Evolutionary conservation across 2,888 invertebrate species (phyloP).

Genomic region (Drosophila anomalata): DNA sequence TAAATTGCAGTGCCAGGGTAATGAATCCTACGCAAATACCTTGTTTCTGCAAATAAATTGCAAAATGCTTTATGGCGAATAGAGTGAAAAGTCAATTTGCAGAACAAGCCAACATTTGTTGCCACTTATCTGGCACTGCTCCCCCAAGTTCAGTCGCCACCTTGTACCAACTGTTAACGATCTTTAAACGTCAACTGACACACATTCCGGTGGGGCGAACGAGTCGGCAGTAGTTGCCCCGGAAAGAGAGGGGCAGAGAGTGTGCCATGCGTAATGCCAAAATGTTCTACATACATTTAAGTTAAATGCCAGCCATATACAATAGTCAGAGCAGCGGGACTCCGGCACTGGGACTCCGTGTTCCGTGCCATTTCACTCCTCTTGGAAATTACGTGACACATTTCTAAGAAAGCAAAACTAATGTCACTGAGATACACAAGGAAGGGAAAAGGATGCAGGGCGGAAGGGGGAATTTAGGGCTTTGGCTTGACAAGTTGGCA

Average conservation of each 20-base stretch:
- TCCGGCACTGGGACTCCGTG: constrained; percentile 14
- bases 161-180: constrained; percentile 64
- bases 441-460: background rate
- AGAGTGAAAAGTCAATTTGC: constrained; percentile 14
- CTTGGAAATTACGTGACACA: constrained; percentile 77
- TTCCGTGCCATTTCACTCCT: constrained; percentile 12
- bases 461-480: constrained; percentile 18
- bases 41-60: background rate
- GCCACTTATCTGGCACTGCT: constrained; percentile 23
- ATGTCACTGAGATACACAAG: constrained; percentile 50
- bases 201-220: constrained; percentile 45
- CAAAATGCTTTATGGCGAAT: background rate
- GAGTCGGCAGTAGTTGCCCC: constrained; percentile 1
- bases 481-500: constrained; percentile 46
- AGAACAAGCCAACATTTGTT: constrained; percentile 38
- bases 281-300: constrained; percentile 74
- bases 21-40: background rate
- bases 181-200: constrained; percentile 73
- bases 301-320: constrained; percentile 78
- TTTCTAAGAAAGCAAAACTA: constrained; percentile 77
- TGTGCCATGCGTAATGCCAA: constrained; percentile 48
- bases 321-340: constrained; percentile 48
- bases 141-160: constrained; percentile 33
- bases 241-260: constrained; percentile 25
- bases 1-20: background rate